These are phyloP conservation scores for Schizaphis graminum DNA, from an alignment of 2,888 invertebrate genomes.

Conservation along the genomic window DNA sequence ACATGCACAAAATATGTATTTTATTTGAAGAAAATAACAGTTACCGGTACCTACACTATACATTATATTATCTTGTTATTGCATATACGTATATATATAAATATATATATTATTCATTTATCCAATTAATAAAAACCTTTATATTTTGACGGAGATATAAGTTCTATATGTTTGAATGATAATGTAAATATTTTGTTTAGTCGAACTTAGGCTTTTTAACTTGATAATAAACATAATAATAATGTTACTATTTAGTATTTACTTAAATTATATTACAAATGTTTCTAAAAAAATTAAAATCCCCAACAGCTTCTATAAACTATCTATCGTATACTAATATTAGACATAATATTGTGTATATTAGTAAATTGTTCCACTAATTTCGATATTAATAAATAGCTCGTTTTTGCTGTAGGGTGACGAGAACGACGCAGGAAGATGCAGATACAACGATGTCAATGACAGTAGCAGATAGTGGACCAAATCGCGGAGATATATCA, in stretches of 20 bases:
- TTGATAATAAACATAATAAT: background rate
- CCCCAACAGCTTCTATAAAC: background rate
- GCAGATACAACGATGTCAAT: background rate
- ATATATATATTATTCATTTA: background rate
- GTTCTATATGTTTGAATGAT: background rate
- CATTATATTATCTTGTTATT: background rate
- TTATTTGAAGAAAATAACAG: background rate
- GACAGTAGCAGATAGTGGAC: background rate
- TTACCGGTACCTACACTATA: background rate
- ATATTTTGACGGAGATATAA: background rate
- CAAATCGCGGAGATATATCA: conserved; percentile 45
- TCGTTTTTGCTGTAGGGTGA: background rate
- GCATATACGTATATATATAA: no score
- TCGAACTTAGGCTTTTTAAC: background rate
- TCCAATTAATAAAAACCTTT: background rate
- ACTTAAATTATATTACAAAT: background rate
- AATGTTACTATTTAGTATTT: background rate
- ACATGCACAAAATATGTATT: background rate
- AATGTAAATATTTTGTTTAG: background rate
- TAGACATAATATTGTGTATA: no score
- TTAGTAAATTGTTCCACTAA: background rate
- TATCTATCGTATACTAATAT: no score
- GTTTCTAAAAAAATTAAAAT: background rate
- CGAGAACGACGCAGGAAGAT: background rate
- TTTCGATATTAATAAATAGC: background rate